A percentile compares a stretch with the other conserved stretches of the same genome.
These are phyloP conservation scores for Hyles euphorbiae DNA, from an alignment of 1,140 invertebrate species.

Conservation along the genomic window DNA sequence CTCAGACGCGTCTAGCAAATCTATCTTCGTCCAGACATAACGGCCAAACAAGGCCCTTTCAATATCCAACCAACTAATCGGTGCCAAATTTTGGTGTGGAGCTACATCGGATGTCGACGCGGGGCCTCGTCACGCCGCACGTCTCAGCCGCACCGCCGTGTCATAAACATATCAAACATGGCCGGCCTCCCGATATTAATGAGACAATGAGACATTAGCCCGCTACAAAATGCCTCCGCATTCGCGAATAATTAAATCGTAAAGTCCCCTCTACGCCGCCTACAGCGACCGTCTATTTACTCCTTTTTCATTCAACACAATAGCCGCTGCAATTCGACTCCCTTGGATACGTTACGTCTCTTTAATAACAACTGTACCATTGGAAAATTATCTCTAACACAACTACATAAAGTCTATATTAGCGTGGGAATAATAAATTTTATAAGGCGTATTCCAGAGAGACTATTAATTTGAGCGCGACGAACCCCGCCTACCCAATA, in stretches of 20 bases:
- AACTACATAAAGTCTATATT: slow-evolving; percentile 19
- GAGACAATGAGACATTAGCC: slow-evolving; percentile 75
- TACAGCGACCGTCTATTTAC: slow-evolving; percentile 69
- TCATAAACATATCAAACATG: slow-evolving; percentile 74
- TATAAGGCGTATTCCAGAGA: slow-evolving; percentile 63
- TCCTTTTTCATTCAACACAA: slow-evolving; percentile 75
- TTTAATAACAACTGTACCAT: slow-evolving; percentile 19
- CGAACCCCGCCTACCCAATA: slow-evolving; percentile 64
- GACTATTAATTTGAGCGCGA: slow-evolving; percentile 72
- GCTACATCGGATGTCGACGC: slow-evolving; percentile 17
- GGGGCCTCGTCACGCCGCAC: slow-evolving; percentile 17
- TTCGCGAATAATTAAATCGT: slow-evolving; percentile 76
- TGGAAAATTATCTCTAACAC: slow-evolving; percentile 25
- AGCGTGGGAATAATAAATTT: slow-evolving; percentile 8
- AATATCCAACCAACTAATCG: too few species aligned
- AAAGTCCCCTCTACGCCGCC: slow-evolving; percentile 72
- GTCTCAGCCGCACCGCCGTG: slow-evolving; percentile 53
- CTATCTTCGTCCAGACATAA: too few species aligned
- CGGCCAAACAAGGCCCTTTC: too few species aligned
- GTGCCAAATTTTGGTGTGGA: too few species aligned
- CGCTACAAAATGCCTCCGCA: slow-evolving; percentile 74
- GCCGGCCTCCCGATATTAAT: slow-evolving; percentile 69
- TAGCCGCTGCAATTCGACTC: slow-evolving; percentile 64
- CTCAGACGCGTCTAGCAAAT: too few species aligned
- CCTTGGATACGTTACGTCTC: slow-evolving; percentile 38